Evolutionary conservation across 2,113 vertebrate genomes (phyloP).

Genomic region (Anas platyrhynchos): DNA sequence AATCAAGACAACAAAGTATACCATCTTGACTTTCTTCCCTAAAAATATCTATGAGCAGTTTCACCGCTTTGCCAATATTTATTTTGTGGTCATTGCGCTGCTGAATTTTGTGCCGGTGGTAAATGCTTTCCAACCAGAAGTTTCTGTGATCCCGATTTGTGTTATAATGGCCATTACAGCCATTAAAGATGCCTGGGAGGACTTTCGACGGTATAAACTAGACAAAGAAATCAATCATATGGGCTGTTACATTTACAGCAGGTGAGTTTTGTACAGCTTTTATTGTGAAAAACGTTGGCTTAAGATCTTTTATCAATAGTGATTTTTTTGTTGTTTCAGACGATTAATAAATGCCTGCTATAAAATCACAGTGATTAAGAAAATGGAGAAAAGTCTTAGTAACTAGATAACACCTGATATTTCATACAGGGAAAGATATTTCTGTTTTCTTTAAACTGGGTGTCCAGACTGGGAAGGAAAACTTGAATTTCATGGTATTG

Average conservation of each 20-base stretch:
- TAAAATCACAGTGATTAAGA: slow-evolving; percentile 40
- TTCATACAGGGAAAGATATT: background rate
- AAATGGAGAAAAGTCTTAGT: background rate
- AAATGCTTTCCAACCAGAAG: slow-evolving; percentile 89
- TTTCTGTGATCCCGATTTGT: slow-evolving; percentile 87
- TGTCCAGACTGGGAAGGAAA: background rate
- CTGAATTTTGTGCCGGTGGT: slow-evolving; percentile 91
- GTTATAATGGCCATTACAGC: slow-evolving; percentile 87
- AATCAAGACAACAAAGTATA: slow-evolving; percentile 93
- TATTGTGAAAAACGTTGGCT: slow-evolving; percentile 15
- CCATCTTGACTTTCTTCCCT: slow-evolving; percentile 86
- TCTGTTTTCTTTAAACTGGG: background rate
- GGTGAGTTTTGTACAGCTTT: slow-evolving; percentile 73
- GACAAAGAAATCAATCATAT: slow-evolving; percentile 89
- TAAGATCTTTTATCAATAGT: slow-evolving; percentile 69
- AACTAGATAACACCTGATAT: background rate
- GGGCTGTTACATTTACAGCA: slow-evolving; percentile 86
- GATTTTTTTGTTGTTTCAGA: slow-evolving; percentile 13
- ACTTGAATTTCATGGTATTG: background rate
- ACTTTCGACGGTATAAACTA: slow-evolving; percentile 86
- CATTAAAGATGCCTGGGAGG: slow-evolving; percentile 93
- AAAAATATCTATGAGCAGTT: slow-evolving; percentile 92
- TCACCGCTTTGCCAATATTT: slow-evolving; percentile 90
- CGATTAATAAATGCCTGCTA: background rate
- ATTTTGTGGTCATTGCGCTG: slow-evolving; percentile 86